phyloP scores from a whole-genome alignment of 2,888 invertebrate species.

The Tiliacea aurago region DNA sequence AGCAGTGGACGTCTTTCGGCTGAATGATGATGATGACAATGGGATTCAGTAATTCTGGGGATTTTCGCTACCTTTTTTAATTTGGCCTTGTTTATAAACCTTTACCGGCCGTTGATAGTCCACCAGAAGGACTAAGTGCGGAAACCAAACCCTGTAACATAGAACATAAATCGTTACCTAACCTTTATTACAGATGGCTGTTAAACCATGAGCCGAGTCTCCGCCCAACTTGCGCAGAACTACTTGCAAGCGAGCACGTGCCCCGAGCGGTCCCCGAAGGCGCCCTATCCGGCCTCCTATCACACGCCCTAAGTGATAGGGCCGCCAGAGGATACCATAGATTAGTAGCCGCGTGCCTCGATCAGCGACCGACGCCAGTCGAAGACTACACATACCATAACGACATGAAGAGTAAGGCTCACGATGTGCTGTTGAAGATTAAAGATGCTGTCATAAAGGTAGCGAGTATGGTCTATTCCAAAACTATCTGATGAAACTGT shows the following conservation, averaged over 20 bases:
- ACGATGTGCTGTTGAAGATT: slow-evolving; percentile 69
- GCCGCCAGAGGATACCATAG: slow-evolving; percentile 81
- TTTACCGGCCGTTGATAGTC: too few species aligned
- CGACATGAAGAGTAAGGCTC: slow-evolving; percentile 72
- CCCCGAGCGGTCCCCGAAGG: slow-evolving; percentile 97
- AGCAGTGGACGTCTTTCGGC: too few species aligned
- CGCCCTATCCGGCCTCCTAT: slow-evolving; percentile 95
- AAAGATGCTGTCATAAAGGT: slow-evolving; percentile 80
- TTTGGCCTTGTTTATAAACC: too few species aligned
- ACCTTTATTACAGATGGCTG: slow-evolving; percentile 89
- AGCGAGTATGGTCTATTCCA: neutral
- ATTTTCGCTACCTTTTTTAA: too few species aligned
- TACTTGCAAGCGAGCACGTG: slow-evolving; percentile 95
- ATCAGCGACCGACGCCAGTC: slow-evolving; percentile 90
- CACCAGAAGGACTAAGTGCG: too few species aligned
- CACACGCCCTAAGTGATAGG: slow-evolving; percentile 95
- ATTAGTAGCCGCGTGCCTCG: slow-evolving; percentile 80
- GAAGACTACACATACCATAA: slow-evolving; percentile 96
- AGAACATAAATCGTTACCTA: neutral
- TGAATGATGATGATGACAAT: too few species aligned
- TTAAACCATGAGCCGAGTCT: slow-evolving; percentile 95
- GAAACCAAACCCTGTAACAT: too few species aligned
- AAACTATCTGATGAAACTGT: neutral
- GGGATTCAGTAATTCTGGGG: too few species aligned
- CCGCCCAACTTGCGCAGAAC: slow-evolving; percentile 96